Conservation (phyloP, 92 coral and sea anemone species). For the Nematostella vectensis region DNA sequence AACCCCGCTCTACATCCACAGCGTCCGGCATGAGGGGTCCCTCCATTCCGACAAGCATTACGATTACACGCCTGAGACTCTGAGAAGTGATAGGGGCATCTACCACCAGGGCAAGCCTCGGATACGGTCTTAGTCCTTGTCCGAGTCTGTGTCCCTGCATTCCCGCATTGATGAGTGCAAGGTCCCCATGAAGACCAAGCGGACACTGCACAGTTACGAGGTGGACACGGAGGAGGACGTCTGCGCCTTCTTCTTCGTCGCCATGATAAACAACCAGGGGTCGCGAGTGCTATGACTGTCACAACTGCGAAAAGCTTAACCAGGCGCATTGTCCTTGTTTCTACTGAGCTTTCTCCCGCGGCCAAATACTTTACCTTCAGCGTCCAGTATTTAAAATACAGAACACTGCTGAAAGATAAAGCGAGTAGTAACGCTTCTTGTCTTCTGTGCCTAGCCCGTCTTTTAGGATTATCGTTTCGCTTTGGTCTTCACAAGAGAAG, state of each 20-base stretch:
- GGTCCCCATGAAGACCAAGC: constrained; percentile 47
- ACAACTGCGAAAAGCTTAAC: no score
- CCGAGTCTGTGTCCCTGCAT: constrained; percentile 56
- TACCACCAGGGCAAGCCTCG: constrained; percentile 49
- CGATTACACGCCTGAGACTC: constrained; percentile 57
- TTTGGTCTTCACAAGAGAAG: no score
- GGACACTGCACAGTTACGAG: constrained; percentile 39
- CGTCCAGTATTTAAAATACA: no score
- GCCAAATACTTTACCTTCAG: no score
- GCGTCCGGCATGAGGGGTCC: constrained; percentile 30
- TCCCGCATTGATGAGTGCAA: constrained; percentile 67
- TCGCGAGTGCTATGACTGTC: no score
- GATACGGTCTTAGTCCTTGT: constrained; percentile 32
- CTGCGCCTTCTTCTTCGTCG: constrained; percentile 54
- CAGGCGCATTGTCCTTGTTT: no score
- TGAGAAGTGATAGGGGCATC: constrained; percentile 31
- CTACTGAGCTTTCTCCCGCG: no score
- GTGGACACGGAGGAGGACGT: constrained; percentile 48
- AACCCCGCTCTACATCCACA: constrained; percentile 51
- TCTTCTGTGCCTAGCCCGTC: no score
- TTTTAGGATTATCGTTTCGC: no score
- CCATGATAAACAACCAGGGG: no score
- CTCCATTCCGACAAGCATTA: constrained; percentile 38
- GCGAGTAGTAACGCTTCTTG: no score
- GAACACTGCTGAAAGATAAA: no score